Evolutionary conservation across 1,140 invertebrate species (phyloP).

Genomic region (Atta texana): DNA sequence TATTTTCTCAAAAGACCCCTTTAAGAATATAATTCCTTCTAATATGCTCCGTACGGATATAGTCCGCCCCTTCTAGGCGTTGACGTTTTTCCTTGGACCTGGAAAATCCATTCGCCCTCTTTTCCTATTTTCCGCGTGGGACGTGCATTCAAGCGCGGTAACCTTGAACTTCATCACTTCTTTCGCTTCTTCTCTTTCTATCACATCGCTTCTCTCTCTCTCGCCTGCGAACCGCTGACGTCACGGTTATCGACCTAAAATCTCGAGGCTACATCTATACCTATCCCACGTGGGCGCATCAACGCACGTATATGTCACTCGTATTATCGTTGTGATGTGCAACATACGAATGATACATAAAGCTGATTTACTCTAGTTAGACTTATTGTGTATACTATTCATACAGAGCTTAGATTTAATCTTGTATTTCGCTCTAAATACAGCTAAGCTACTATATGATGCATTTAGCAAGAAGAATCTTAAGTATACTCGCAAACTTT

Average conservation of each 20-base stretch:
- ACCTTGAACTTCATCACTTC: conserved; percentile 85
- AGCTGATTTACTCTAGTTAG: conserved; percentile 32
- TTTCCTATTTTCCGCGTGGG: conserved; percentile 82
- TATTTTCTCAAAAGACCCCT: conserved; percentile 6
- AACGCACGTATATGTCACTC: conserved; percentile 36
- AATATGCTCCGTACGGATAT: conserved; percentile 60
- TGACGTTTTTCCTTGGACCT: conserved; percentile 66
- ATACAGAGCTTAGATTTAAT: conserved; percentile 3
- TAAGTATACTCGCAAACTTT: conserved; percentile 14
- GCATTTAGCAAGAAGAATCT: conserved; percentile 18
- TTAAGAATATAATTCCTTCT: conserved; percentile 44
- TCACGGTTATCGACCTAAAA: conserved; percentile 84
- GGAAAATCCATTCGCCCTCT: conserved; percentile 79
- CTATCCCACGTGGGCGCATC: conserved; percentile 65
- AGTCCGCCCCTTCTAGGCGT: conserved; percentile 33
- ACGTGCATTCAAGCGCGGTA: conserved; percentile 79
- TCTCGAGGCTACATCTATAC: conserved; percentile 64
- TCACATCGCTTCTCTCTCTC: conserved; percentile 27
- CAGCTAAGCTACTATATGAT: not conserved
- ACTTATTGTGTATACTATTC: conserved; percentile 21
- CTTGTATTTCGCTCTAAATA: not conserved
- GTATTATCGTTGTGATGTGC: conserved; percentile 49
- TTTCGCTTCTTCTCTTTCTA: conserved; percentile 33
- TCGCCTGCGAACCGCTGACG: conserved; percentile 79
- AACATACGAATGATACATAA: conserved; percentile 46